Evolutionary conservation across 2,888 invertebrate species (phyloP).

Genomic region (Drosophila mimica): DNA sequence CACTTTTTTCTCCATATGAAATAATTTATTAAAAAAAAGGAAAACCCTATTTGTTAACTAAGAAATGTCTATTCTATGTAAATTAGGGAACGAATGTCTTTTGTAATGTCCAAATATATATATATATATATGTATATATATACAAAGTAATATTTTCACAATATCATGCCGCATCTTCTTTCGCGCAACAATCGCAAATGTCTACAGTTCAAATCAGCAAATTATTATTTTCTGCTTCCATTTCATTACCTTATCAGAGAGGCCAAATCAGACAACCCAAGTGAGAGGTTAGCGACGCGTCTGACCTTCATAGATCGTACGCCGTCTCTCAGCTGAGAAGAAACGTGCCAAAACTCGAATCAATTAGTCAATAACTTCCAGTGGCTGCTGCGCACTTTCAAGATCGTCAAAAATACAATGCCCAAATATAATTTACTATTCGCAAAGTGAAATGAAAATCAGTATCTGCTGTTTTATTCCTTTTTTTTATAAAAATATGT

Average conservation of each 20-base stretch:
- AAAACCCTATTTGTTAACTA: not conserved
- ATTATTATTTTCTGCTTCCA: slow-evolving; percentile 15
- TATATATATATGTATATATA: not conserved
- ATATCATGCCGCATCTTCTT: not conserved
- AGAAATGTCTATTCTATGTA: too few relatives aligned
- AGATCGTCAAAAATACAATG: slow-evolving; percentile 7
- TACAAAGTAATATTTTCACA: not conserved
- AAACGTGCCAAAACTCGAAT: slow-evolving; percentile 42
- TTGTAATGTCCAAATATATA: not conserved
- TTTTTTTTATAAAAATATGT: too few relatives aligned
- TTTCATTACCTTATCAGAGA: slow-evolving; percentile 28
- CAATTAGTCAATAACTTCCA: slow-evolving; percentile 27
- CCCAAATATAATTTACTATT: slow-evolving; percentile 14
- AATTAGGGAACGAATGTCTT: too few relatives aligned
- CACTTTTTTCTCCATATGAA: not conserved
- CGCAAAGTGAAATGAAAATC: slow-evolving; percentile 20
- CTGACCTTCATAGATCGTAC: slow-evolving; percentile 36
- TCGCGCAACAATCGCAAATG: not conserved
- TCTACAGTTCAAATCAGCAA: not conserved
- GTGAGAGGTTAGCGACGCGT: slow-evolving; percentile 5
- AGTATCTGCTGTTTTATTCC: not conserved
- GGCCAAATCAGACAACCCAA: slow-evolving; percentile 18
- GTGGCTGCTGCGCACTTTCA: slow-evolving; percentile 43
- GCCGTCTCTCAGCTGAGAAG: slow-evolving; percentile 6
- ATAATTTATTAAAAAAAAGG: too few relatives aligned